Base-by-base conservation (phyloP, 2,888 invertebrate species). In the Lypha dubia region DNA sequence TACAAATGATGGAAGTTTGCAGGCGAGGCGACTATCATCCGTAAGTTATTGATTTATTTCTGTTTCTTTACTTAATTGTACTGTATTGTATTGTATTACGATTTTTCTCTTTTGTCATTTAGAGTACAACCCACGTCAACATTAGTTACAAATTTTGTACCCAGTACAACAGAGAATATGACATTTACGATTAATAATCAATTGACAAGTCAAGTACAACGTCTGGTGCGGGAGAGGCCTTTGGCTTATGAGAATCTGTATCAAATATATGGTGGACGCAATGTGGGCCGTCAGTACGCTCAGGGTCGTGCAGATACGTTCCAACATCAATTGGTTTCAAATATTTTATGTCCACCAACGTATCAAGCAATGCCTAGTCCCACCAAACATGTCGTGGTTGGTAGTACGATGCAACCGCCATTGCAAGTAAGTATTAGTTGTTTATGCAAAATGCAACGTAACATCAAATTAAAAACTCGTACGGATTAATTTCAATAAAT, bases 151-250 rank as follows among this genome's bases (percentile, higher is more conserved):
- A 96, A 96, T 91, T 95, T 96, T 88, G 96, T 96, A 81, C 96
- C 96, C 17, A 95, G 95, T 86, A 95, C 96, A 20, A 95, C 95
- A 84, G 96, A 95, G 86, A 96, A 96, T 92, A 97, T 98, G 74
- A 98, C 98, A 71, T 95, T 98, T 89, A 97, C 98, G 85, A 98
- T 98, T 93, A 98, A 98, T 93, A 98, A 98, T 93, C 98, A 96
- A 92, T 90, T 95, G 88, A 94, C 95, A 71, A 95, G 95, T 92
- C 95, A 95, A 91, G 95, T 96, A 87, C 95, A 95, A 88, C 93
- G 95, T 87, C 93, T 95, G 68, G 95, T 95, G 3, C 93, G 96
- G 35, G 95, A 96, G 89, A 93, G 96, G 49, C 94, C 95, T 1
- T 94, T 96, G 82, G 95, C 96, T 2, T 96, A 96, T 88, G 96